Evolutionary conservation across 2,797 vertebrate genomes (phyloP), one percentile per base, ranked within the genome.

Genomic region (Esox masquinongy): DNA sequence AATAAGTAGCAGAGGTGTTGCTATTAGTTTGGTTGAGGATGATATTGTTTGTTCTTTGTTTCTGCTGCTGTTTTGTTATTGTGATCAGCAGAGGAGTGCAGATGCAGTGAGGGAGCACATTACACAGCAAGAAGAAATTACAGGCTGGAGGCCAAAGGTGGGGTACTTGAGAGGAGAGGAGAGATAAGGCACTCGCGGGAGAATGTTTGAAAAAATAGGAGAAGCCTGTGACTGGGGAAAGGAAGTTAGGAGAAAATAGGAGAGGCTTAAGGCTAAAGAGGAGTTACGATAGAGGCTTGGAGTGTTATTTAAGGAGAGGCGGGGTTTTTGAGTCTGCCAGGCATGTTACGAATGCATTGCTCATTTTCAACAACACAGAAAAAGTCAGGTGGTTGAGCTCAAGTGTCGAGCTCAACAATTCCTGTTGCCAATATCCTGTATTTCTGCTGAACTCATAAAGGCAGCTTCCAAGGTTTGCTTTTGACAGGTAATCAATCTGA

Each of bases 211-310:
- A 59, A 83, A 86, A 88, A 84, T 75, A 80, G 29, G 51, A 64
- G 72, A 17, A 34, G 80, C 83, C 75, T 43, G 36, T 85, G 79
- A 79, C 83, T 79, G 77, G 83, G 77, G 84, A 70, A 67, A 53
- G 22, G 63, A 1, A 75, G 70, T 69, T 24, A 56, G 64, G 77
- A 74, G 79, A 79, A 84, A 88, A 81, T 51, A 81, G 80, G 6
- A 85, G 82, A 84, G 68, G 81, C 85, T 84, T 29, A 61, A 81
- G 84, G 89, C 85, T 81, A 82, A 87, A 84, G 76, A 82, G 73
- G 75, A 84, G 79, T 34, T 64, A 68, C 69, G 74, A 31, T 73
- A 77, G 80, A 77, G 75, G 77, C 63, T 77, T 70, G 74, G 64
- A 70, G 68, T 74, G 73, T 77, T 83, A 76, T 36, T 71, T 74